A percentile compares a stretch with the other conserved stretches of the same genome.
Evolutionary conservation across 2,888 invertebrate genomes (phyloP).

Genomic region (Polydesmus complanatus): DNA sequence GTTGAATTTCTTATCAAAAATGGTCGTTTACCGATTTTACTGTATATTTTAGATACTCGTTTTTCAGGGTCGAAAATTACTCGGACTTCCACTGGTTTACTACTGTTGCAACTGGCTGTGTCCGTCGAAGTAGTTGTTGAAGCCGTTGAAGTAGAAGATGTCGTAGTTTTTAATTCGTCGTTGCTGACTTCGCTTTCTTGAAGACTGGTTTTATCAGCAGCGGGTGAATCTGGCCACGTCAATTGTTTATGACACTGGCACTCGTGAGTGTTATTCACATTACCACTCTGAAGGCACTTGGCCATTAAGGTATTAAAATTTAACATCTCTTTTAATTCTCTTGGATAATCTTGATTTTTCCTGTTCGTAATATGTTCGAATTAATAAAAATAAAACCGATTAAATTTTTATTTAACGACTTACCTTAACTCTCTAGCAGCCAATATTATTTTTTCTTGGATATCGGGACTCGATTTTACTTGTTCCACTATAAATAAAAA

Average conservation of each 20-base stretch:
- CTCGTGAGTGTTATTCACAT: slow-evolving; percentile 9
- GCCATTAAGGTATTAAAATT: slow-evolving; percentile 13
- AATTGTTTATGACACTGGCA: slow-evolving; percentile 11
- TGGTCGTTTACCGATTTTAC: slow-evolving; percentile 19
- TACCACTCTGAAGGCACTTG: slow-evolving; percentile 17
- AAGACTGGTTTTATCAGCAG: slow-evolving; percentile 4
- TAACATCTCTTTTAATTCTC: slow-evolving; percentile 1
- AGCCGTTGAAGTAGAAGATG: background rate
- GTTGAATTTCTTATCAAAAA: background rate
- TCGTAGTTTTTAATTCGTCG: background rate
- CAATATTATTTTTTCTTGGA: slow-evolving; percentile 49
- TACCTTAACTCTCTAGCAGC: slow-evolving; percentile 47
- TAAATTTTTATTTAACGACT: slow-evolving; percentile 24
- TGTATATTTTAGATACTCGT: slow-evolving; percentile 18
- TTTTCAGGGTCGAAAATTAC: slow-evolving; percentile 19
- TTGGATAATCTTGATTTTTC: slow-evolving; percentile 1
- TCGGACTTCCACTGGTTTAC: slow-evolving; percentile 19
- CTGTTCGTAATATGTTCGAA: slow-evolving; percentile 3
- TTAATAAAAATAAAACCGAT: slow-evolving; percentile 2
- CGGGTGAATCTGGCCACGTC: slow-evolving; percentile 6
- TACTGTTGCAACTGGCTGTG: background rate
- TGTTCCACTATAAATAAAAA: slow-evolving; percentile 48
- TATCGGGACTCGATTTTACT: slow-evolving; percentile 53
- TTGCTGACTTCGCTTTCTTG: slow-evolving; percentile 6
- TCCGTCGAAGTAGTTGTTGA: background rate